Base-by-base conservation (phyloP, 37 sponge, comb jelly and placozoan species). In the Aplysina aerophoba region DNA sequence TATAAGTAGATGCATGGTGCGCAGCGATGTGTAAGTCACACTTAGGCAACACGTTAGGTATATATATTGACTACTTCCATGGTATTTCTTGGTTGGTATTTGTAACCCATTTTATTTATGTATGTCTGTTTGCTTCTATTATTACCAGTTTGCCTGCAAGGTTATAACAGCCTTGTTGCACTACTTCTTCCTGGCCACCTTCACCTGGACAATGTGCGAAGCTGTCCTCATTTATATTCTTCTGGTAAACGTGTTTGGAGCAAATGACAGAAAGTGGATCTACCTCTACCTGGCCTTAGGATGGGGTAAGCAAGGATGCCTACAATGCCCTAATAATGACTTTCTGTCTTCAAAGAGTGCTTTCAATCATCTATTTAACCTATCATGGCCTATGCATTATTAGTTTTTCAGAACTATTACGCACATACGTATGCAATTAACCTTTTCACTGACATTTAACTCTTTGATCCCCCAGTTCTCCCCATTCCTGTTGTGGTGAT, bases 111-210 rank as follows among this genome's bases (percentile, higher is more conserved):
- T 67, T 25, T 67, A 67, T 14, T 16, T 67, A 67, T 22, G 14
- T 67, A 67, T 67, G 69, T 67, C 15, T n/a, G 27, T 67, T 25
- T n/a, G 69, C n/a, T 25, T 67, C n/a, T 71, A 71, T 12, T 36
- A 31, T 13, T 33, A 4, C 20, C 53, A 75, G 78, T 21, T 75
- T 40, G 78, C 38, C 4, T 75, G 78, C 40, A 41, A 17, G 19
- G n/a, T 50, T 21, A 53, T 75, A 6, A 24, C 78, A 36, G 20
- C 50, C 37, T 36, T 75, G 38, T 25, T 75, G 41, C 78, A 75
- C 54, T 75, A 75, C 78, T 75, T 75, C 78, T 75, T 75, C 37
- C 25, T 75, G 54, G 20, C 78, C 13, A n/a, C 37, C 17, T 75
- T 75, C 78, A 40, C 16, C 25, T 75, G 78, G 78, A 75, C 40